Conservation (phyloP, 1,140 invertebrate species). For the Bombus turneri region DNA sequence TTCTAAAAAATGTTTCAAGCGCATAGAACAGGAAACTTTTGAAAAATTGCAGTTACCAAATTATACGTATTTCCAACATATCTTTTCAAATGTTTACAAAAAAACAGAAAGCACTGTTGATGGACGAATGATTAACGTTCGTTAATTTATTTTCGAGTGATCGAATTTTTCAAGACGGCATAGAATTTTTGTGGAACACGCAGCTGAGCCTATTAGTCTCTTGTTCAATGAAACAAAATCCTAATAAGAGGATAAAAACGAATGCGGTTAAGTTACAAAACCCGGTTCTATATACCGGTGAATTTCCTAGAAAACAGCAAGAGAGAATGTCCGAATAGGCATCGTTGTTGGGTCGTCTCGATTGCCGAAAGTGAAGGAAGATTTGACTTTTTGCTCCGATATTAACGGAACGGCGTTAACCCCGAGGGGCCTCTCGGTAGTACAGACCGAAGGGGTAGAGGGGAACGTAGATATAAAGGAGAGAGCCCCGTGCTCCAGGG, state of each 20-base stretch:
- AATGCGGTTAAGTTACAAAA: background rate
- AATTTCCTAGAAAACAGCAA: conserved; percentile 17
- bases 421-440: conserved; percentile 69
- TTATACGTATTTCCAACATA: no score
- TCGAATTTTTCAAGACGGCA: background rate
- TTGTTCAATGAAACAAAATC: background rate
- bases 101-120: background rate
- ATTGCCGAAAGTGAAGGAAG: conserved; percentile 63
- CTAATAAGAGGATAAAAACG: background rate
- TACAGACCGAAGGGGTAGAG: conserved; percentile 55
- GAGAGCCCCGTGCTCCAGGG: conserved; percentile 76
- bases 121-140: no score
- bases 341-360: conserved; percentile 10
- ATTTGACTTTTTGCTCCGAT: conserved; percentile 70
- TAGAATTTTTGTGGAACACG: background rate
- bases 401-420: conserved; percentile 77
- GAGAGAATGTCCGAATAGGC: conserved; percentile 18
- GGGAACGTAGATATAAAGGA: conserved; percentile 78
- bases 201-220: background rate
- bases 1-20: background rate
- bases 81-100: no score
- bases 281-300: background rate
- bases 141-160: no score
- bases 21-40: no score
- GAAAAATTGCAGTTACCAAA: no score